Base-by-base conservation (phyloP, 1,140 invertebrate species). In the Cheumatopsyche charites region DNA sequence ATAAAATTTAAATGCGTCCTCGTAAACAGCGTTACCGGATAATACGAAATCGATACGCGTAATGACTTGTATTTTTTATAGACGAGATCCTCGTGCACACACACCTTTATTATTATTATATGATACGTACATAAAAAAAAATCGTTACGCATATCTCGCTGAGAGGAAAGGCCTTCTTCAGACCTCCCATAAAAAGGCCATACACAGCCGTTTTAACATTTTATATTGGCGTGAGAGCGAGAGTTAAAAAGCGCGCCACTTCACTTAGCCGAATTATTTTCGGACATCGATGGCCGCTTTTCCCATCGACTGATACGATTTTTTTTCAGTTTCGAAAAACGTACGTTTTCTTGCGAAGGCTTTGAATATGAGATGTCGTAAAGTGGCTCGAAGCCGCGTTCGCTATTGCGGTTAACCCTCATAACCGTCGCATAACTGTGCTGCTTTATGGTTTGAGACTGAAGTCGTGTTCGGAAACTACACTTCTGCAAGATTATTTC, bases 31-130 rank as follows among this genome's bases (percentile, higher is more conserved):
- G 29, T 67, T 67, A 49, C 45, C 26, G 43, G 65, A 67, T 67
- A 67, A 67, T 67, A 67, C 43, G 65, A 67, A 67, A 67, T 67
- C 65, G 65, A 67, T 67, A 41, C 47, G 43, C 17, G 65, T 67
- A 67, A 67, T 67, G 65, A 67, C 65, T 67, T 67, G 65, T 67
- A 67, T 67, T 67, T 52, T 66, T 67, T 67, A 67, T 26, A n/a
- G 45, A 2, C 62, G 41, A 26, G 25, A 23, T 41, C 17, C 7
- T 42, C n/a, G 61, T 12, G 17, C 58, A 21, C 58, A n/a, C n/a
- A n/a, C 58, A 65, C 47, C 9, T 52, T 52, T 52, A 52, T 45
- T 3, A n/a, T 52, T 52, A 52, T 36, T 36, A 52, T 52, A 52
- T 17, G 9, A 52, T 17, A 17, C 7, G 19, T 17, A 17, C 9